These are phyloP conservation scores for Gymnogyps californianus DNA, from an alignment of 2,113 vertebrate species.

Conservation along the genomic window DNA sequence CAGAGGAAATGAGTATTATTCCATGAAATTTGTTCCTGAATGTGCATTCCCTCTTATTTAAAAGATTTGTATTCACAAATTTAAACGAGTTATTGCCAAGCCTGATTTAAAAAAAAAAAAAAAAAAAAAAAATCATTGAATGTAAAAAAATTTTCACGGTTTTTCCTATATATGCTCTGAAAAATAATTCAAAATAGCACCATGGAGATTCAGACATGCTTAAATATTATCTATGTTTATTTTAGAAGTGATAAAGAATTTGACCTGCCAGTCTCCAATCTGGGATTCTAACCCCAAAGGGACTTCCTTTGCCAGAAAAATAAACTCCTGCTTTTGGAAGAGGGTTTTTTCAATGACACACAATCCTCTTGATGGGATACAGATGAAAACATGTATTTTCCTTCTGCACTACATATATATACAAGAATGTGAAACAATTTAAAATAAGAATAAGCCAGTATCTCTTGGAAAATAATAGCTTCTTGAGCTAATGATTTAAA, in stretches of 20 bases:
- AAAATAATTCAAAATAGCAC: not conserved
- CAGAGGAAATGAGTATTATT: not conserved
- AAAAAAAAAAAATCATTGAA: rapidly evolving
- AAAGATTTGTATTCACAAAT: not conserved
- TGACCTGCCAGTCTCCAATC: not conserved
- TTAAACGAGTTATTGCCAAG: not conserved
- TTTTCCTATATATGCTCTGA: not conserved
- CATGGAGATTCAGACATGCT: not conserved
- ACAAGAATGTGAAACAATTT: not conserved
- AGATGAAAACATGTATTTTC: not conserved
- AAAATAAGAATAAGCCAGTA: not conserved
- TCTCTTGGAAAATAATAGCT: not conserved
- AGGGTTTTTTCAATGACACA: not conserved
- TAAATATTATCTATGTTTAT: not conserved
- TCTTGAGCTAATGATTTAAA: not conserved
- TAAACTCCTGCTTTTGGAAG: not conserved
- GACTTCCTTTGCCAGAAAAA: not conserved
- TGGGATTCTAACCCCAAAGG: not conserved
- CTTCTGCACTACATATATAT: not conserved
- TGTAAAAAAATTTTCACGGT: not conserved
- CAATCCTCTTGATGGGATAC: not conserved
- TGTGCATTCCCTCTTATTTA: not conserved
- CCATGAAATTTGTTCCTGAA: not conserved
- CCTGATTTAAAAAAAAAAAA: not conserved
- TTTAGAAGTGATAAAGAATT: not conserved